A percentile compares a stretch with the other conserved stretches of the same genome.
phyloP scores from a whole-genome alignment of 2,888 invertebrate species.

The Drosophila tripunctata region DNA sequence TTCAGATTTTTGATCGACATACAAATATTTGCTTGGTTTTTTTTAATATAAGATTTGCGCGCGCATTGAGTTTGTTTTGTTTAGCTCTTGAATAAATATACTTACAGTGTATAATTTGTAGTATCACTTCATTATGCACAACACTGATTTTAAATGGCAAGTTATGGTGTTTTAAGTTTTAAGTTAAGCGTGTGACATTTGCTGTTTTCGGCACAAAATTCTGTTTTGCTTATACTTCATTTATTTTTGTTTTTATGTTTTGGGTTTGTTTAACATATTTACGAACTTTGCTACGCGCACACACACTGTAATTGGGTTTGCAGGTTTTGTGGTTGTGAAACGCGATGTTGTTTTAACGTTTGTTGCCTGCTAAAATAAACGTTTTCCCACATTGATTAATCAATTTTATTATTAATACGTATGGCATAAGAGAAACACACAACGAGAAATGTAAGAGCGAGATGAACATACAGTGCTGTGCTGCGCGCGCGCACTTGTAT shows the following conservation, averaged over 20 bases:
- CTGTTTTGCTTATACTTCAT: slow-evolving; percentile 34
- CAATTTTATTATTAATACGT: slow-evolving; percentile 78
- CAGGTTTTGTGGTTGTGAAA: slow-evolving; percentile 29
- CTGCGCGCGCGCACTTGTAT: slow-evolving; percentile 47
- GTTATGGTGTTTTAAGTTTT: slow-evolving; percentile 26
- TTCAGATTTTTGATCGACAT: too few relatives aligned
- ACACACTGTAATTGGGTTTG: slow-evolving; percentile 25
- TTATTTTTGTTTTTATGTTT: slow-evolving; percentile 20
- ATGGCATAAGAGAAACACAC: slow-evolving; percentile 62
- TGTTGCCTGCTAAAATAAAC: slow-evolving; percentile 61
- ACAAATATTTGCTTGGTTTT: too few relatives aligned
- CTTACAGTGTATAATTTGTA: slow-evolving; percentile 51
- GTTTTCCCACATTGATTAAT: slow-evolving; percentile 72
- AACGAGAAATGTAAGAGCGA: slow-evolving; percentile 55
- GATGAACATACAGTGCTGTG: slow-evolving; percentile 26
- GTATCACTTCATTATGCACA: slow-evolving; percentile 62
- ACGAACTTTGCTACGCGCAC: slow-evolving; percentile 17
- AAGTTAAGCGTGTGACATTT: slow-evolving; percentile 10
- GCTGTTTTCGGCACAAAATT: slow-evolving; percentile 32
- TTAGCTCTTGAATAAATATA: slow-evolving; percentile 24
- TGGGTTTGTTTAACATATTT: slow-evolving; percentile 45
- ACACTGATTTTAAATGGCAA: slow-evolving; percentile 37
- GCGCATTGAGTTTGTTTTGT: slow-evolving; percentile 48
- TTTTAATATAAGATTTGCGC: slow-evolving; percentile 63
- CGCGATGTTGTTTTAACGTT: slow-evolving; percentile 53